phyloP scores from a whole-genome alignment of 1,140 invertebrate genomes.

The Trichonephila clavipes region DNA sequence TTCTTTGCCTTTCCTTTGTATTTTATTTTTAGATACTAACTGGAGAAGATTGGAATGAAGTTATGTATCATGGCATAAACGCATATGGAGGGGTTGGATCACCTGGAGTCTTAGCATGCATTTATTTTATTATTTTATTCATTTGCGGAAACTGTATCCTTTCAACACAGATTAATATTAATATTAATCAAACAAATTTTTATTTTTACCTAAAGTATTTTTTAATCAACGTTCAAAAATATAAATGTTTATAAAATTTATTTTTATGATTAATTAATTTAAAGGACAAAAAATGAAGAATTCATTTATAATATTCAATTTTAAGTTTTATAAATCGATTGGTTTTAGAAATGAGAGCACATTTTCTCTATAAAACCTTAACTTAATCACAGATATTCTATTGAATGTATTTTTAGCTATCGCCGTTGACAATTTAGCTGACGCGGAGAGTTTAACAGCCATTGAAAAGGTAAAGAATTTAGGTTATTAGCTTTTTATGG shows the following conservation, averaged over 20 bases:
- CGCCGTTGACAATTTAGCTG: slow-evolving; percentile 99
- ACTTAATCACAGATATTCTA: slow-evolving; percentile 87
- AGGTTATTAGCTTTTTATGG: no score
- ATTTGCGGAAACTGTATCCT: slow-evolving; percentile 99
- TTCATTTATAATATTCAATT: neutral
- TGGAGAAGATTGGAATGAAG: slow-evolving; percentile 99
- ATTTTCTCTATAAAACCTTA: neutral
- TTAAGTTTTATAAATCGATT: no score
- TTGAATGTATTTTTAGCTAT: slow-evolving; percentile 99
- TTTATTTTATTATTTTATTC: slow-evolving; percentile 99
- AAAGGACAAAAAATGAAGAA: neutral
- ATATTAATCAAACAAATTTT: neutral
- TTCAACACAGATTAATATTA: neutral
- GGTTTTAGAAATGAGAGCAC: neutral
- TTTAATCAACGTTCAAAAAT: neutral
- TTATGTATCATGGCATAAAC: slow-evolving; percentile 99
- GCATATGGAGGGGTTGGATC: slow-evolving; percentile 97
- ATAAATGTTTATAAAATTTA: neutral
- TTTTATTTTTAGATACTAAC: slow-evolving; percentile 91
- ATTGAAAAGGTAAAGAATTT: slow-evolving; percentile 89
- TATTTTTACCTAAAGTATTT: neutral
- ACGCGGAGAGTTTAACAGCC: slow-evolving; percentile 96
- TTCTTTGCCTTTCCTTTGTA: neutral
- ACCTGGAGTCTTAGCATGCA: slow-evolving; percentile 92
- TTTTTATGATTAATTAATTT: neutral